phyloP scores from a whole-genome alignment of 2,797 vertebrate species.

The Leptodactylus fallax region DNA sequence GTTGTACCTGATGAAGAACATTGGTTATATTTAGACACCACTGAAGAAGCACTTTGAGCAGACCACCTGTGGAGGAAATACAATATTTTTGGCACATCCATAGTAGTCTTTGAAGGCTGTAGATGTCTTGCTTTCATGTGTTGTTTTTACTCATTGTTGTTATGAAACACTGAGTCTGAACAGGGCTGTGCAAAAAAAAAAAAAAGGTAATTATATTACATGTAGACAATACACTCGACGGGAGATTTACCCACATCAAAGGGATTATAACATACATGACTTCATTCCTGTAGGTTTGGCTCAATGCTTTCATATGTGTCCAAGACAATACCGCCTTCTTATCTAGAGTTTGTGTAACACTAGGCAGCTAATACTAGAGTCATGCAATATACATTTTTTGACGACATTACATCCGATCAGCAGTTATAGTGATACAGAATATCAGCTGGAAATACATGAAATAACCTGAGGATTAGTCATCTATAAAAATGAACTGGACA shows the following conservation, averaged over 20 bases:
- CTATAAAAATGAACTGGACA: too few species aligned
- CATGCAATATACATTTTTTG: neutral
- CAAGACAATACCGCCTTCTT: slow-evolving; percentile 24
- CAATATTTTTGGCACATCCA: neutral
- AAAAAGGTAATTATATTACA: neutral
- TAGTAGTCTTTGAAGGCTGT: neutral
- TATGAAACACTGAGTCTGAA: slow-evolving; percentile 4
- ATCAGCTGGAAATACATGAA: too few species aligned
- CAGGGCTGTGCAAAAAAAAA: neutral
- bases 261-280: neutral
- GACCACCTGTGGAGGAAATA: neutral
- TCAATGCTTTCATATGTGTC: neutral
- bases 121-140: slow-evolving; percentile 15
- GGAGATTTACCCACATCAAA: slow-evolving; percentile 31
- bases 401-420: neutral
- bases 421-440: too few species aligned
- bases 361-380: neutral
- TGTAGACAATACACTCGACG: neutral
- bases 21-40: too few species aligned
- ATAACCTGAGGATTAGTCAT: too few species aligned
- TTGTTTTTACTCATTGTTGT: slow-evolving; percentile 15
- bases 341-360: neutral
- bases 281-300: slow-evolving; percentile 29
- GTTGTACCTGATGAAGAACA: too few species aligned
- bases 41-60: neutral